Evolutionary conservation across 2,888 invertebrate genomes (phyloP).

Genomic region (Sphaerophoria rueppellii): DNA sequence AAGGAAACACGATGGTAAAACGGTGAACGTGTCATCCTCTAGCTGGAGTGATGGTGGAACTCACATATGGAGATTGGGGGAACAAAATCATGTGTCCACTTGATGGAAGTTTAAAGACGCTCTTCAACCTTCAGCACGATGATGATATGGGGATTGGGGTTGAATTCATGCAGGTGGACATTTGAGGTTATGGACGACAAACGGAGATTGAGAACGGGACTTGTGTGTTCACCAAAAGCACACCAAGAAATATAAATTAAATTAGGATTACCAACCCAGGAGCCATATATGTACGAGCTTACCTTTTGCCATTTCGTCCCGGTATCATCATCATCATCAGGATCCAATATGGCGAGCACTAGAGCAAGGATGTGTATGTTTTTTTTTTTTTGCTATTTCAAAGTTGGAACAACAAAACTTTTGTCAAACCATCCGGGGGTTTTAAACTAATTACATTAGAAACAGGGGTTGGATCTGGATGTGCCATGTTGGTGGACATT

Average conservation of each 20-base stretch:
- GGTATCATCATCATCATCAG: neutral
- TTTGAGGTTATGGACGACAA: neutral
- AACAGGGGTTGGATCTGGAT: constrained; percentile 23
- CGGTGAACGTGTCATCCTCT: constrained; percentile 59
- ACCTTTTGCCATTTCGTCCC: neutral
- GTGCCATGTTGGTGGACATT: constrained; percentile 48
- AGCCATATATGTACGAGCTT: constrained; percentile 9
- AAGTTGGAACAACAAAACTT: constrained; percentile 48
- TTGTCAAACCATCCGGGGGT: constrained; percentile 63
- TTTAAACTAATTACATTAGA: constrained; percentile 69
- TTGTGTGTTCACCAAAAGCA: constrained; percentile 55
- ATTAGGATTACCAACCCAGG: constrained; percentile 67
- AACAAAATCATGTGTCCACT: constrained; percentile 66
- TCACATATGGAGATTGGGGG: constrained; percentile 19
- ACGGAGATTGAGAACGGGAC: neutral
- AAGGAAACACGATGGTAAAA: constrained; percentile 54
- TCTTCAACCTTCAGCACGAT: constrained; percentile 37
- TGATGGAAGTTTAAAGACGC: constrained; percentile 72
- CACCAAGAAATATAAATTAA: constrained; percentile 69
- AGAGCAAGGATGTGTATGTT: constrained; percentile 32
- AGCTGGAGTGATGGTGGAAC: constrained; percentile 3
- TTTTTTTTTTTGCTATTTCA: neutral
- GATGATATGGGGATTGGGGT: constrained; percentile 20
- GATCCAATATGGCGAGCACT: neutral
- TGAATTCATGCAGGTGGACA: constrained; percentile 39